phyloP scores from a whole-genome alignment of 2,888 invertebrate species.

The Branchipolynoe longqiensis region DNA sequence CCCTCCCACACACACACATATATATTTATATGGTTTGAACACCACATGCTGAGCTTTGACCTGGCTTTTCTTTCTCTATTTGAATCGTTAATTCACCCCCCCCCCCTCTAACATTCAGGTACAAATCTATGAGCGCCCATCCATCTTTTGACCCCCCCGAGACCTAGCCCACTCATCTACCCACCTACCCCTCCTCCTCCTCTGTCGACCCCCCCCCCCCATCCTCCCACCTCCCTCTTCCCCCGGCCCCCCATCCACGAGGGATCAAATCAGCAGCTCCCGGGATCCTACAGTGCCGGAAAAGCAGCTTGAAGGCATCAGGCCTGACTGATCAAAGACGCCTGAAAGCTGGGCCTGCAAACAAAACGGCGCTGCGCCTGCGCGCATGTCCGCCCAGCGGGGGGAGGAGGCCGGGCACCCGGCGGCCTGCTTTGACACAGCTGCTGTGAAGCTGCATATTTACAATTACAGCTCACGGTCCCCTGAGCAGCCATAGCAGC shows the following conservation, averaged over 20 bases:
- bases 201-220: background rate
- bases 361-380: too few relatives aligned
- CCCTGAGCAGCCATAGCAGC: background rate
- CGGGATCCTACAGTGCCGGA: constrained; percentile 11
- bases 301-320: constrained; percentile 23
- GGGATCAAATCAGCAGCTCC: background rate
- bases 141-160: too few relatives aligned
- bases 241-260: background rate
- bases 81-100: too few relatives aligned
- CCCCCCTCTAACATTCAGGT: too few relatives aligned
- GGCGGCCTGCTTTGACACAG: background rate
- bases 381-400: too few relatives aligned
- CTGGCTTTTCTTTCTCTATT: too few relatives aligned
- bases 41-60: too few relatives aligned
- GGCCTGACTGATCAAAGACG: constrained; percentile 2
- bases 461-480: background rate
- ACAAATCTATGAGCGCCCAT: too few relatives aligned
- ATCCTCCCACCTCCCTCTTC: background rate
- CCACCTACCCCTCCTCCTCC: background rate
- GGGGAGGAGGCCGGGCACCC: background rate
- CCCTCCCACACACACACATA: too few relatives aligned
- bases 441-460: background rate
- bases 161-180: background rate
- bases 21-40: too few relatives aligned
- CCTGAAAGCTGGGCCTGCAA: too few relatives aligned